Base-by-base conservation (phyloP, 1,140 invertebrate species). In the Manduca sexta region DNA sequence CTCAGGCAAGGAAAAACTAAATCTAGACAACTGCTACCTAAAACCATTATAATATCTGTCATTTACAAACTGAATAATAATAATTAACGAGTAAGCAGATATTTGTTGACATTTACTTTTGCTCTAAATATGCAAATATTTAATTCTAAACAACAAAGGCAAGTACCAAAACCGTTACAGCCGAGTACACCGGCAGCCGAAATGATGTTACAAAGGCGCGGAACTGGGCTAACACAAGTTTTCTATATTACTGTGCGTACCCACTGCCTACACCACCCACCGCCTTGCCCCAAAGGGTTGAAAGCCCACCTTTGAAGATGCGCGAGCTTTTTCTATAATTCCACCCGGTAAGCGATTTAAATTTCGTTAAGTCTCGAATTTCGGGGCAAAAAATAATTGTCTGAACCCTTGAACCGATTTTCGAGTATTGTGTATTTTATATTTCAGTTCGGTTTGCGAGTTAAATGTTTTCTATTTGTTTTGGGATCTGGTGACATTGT, bases 151-250 rank as follows among this genome's bases (percentile, higher is more conserved):
- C 41, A 38, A 52, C 40, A 57, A 68, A 71, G 34, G 14, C 35
- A 53, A 60, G 11, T 37, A 65, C 62, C 74, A 78, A 78, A 7
- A 35, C 8, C 0, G 8, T 5, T 30, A 30, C 13, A 13, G 54
- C 67, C 17, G 11, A 43, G 45, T 73, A 69, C 40, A 69, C 52
- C 52, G 60, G 69, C 67, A 72, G 70, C 79, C 77, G 69, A 84
- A 84, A 84, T 84, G 81, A 81, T 83, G 81, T 84, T 84, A 84
- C 81, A 84, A 83, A 84, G 77, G 74, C 74, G 66, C 67, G 75
- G 74, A 83, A 84, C 79, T 80, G 79, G 81, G 81, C 81, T 84
- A 84, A 84, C 79, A 84, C 79, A 81, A 84, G 81, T 84, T 82
- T 84, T 82, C 81, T 84, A 84, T 84, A 84, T 81, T 78, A 76